These are phyloP conservation scores for Laticauda colubrina DNA, from an alignment of 2,113 vertebrate species.

Conservation along the genomic window DNA sequence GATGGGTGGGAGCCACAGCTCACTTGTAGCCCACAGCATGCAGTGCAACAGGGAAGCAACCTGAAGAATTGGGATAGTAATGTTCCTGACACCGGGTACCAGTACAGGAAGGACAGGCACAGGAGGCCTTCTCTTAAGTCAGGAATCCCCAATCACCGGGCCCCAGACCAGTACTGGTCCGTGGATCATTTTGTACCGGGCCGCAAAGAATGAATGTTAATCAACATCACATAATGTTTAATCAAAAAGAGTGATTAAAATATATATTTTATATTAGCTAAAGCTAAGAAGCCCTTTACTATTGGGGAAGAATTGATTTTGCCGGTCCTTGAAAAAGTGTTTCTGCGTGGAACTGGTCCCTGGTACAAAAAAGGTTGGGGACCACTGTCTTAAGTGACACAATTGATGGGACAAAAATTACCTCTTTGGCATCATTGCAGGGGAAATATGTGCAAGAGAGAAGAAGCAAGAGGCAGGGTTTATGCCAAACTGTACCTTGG, in stretches of 20 bases:
- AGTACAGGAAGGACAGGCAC: slow-evolving; percentile 16
- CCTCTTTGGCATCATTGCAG: background rate
- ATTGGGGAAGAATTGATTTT: too few species aligned
- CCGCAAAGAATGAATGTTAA: too few species aligned
- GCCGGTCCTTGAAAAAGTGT: too few species aligned
- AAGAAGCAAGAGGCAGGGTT: background rate
- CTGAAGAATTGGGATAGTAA: background rate
- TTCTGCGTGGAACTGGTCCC: too few species aligned
- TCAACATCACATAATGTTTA: too few species aligned
- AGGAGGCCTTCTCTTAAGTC: background rate
- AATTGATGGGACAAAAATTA: background rate
- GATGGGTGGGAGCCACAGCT: background rate
- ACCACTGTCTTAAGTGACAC: background rate
- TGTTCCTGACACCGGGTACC: slow-evolving; percentile 19
- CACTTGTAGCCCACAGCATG: accelerated
- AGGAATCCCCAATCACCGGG: too few species aligned
- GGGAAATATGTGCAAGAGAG: background rate
- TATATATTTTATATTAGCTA: too few species aligned
- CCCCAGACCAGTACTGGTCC: too few species aligned
- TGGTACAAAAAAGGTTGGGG: too few species aligned
- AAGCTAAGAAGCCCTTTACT: too few species aligned
- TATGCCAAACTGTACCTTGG: background rate
- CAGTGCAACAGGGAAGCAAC: background rate
- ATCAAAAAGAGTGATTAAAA: too few species aligned
- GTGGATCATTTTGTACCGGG: too few species aligned